Conservation (phyloP, 30 jellyfish, hydroid and myxozoan species). For the Hydractinia symbiolongicarpus region DNA sequence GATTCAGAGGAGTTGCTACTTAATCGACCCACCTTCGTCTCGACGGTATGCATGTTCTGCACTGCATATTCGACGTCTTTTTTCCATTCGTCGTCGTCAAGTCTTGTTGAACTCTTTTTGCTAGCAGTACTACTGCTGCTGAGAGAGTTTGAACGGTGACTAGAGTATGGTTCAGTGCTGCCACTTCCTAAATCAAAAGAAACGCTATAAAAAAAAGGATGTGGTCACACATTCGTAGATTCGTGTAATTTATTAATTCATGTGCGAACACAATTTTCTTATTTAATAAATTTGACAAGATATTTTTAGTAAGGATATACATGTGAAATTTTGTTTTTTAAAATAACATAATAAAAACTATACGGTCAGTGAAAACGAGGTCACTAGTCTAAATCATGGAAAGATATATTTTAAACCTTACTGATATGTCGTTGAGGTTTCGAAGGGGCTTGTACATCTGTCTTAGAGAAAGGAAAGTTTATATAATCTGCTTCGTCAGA, state of each 20-base stretch:
- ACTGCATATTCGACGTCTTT: slow-evolving; percentile 5
- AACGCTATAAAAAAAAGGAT: background rate
- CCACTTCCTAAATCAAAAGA: background rate
- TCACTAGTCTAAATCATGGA: no score
- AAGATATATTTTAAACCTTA: slow-evolving; percentile 26
- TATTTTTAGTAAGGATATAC: no score
- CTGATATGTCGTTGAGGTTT: slow-evolving; percentile 76
- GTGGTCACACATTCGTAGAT: no score
- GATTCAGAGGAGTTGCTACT: slow-evolving; percentile 36
- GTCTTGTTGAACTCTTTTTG: background rate
- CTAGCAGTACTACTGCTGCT: background rate
- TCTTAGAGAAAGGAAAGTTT: slow-evolving; percentile 67
- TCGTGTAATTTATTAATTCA: no score
- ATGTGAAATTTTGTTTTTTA: no score
- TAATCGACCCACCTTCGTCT: slow-evolving; percentile 1
- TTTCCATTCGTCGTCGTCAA: slow-evolving; percentile 4
- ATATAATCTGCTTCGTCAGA: slow-evolving; percentile 49
- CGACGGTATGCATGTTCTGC: background rate
- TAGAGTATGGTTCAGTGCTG: background rate
- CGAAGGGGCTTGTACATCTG: slow-evolving; percentile 36
- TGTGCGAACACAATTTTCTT: no score
- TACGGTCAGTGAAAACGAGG: no score
- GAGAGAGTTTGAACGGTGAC: background rate
- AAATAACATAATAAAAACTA: no score
- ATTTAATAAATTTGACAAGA: no score